These are phyloP conservation scores for Melieria crassipennis DNA, from an alignment of 2,888 invertebrate genomes.

Conservation along the genomic window DNA sequence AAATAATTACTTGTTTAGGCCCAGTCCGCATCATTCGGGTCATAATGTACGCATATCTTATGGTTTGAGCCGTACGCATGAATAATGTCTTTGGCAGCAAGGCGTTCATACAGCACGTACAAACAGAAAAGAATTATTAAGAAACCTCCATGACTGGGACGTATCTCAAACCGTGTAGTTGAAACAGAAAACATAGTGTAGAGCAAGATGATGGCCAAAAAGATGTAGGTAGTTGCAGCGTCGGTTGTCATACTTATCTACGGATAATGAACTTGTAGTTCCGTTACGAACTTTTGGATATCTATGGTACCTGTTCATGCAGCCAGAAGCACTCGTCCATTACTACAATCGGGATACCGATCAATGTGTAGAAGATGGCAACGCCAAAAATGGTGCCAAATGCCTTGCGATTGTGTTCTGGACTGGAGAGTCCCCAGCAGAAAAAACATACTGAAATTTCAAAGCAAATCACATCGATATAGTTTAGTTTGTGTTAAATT, in stretches of 20 bases:
- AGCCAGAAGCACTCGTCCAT: no score
- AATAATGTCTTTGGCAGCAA: not conserved
- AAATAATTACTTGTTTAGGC: not conserved
- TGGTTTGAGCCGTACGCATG: conserved; percentile 29
- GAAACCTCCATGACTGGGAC: conserved; percentile 14
- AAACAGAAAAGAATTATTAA: not conserved
- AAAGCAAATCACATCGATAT: no score
- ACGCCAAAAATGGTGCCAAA: not conserved
- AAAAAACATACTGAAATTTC: no score
- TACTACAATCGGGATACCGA: not conserved
- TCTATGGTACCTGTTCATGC: no score
- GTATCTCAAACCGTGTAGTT: conserved; percentile 23
- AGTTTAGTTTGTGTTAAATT: no score
- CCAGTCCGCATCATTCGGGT: conserved; percentile 18
- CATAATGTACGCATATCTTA: not conserved
- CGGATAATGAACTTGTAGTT: not conserved
- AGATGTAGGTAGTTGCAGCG: conserved; percentile 7
- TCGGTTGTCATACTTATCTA: conserved; percentile 16
- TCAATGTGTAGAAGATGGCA: not conserved
- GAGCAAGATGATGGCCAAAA: conserved; percentile 1
- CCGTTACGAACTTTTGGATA: no score
- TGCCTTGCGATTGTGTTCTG: no score
- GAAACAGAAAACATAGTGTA: conserved; percentile 7
- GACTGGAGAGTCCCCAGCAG: no score
- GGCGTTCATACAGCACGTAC: conserved; percentile 3